Percentiles rank a stretch among this genome's conserved stretches.
These are phyloP conservation scores for Eupithecia vulgata DNA, from an alignment of 2,888 invertebrate genomes.

Conservation along the genomic window DNA sequence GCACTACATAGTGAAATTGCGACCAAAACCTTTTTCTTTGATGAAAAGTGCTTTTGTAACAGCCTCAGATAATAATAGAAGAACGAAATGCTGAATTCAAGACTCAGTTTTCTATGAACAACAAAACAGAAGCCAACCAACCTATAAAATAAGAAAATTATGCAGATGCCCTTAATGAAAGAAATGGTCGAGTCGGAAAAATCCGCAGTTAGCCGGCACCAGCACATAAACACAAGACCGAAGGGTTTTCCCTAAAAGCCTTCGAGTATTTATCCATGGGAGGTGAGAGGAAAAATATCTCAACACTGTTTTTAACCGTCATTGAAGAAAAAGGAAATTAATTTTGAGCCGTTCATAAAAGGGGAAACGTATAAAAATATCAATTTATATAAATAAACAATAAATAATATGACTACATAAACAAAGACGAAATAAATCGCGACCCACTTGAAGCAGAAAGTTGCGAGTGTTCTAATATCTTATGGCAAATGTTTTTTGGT, in stretches of 20 bases:
- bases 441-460: too few species aligned
- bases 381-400: not conserved
- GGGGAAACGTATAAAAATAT: not conserved
- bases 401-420: not conserved
- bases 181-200: not conserved
- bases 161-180: constrained; percentile 4
- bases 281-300: not conserved
- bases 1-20: not conserved
- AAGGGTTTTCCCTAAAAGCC: constrained; percentile 5
- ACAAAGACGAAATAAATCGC: too few species aligned
- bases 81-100: not conserved
- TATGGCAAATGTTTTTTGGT: too few species aligned
- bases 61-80: not conserved
- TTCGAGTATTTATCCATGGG: constrained; percentile 16
- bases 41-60: not conserved
- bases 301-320: not conserved
- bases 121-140: not conserved
- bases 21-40: not conserved
- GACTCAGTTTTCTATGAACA: not conserved
- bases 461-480: too few species aligned
- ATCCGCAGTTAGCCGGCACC: not conserved
- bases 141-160: not conserved
- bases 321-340: not conserved
- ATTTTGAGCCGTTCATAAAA: not conserved
- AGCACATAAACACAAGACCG: not conserved